Conservation (phyloP, 2,888 invertebrate genomes). For the Drosophila acutilabella region DNA sequence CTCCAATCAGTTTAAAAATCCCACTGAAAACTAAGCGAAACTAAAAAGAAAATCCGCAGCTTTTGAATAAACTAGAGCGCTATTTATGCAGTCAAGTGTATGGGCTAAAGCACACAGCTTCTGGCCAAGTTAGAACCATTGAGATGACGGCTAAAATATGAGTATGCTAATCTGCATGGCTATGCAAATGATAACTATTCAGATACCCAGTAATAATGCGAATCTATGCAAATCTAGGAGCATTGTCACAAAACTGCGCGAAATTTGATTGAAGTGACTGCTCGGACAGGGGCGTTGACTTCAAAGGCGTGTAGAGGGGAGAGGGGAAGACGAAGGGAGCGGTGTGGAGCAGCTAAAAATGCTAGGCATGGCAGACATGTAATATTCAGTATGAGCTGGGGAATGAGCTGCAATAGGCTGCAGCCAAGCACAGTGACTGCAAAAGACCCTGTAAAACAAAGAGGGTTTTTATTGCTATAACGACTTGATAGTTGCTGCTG, state of each 20-base stretch:
- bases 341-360: too few species aligned
- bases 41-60: not conserved
- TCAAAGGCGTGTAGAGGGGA: not conserved
- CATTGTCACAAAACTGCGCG: slow-evolving; percentile 11
- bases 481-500: too few species aligned
- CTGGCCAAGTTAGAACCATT: slow-evolving; percentile 9
- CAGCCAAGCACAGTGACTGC: too few species aligned
- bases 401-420: too few species aligned
- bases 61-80: not conserved
- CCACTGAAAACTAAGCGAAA: not conserved
- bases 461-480: too few species aligned
- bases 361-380: not conserved
- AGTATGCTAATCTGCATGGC: slow-evolving; percentile 24
- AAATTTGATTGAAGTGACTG: slow-evolving; percentile 29
- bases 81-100: not conserved
- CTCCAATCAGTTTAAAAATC: not conserved
- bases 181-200: slow-evolving; percentile 30
- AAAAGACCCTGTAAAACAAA: too few species aligned
- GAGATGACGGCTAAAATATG: slow-evolving; percentile 18
- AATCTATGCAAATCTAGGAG: slow-evolving; percentile 26
- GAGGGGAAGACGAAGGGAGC: too few species aligned
- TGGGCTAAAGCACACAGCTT: slow-evolving; percentile 1
- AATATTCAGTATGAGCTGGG: not conserved
- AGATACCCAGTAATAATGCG: slow-evolving; percentile 18
- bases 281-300: not conserved